Percentiles rank a stretch among this genome's conserved stretches.
Conservation (phyloP, 1,140 invertebrate species). For the Gonatopus flavifemur region DNA sequence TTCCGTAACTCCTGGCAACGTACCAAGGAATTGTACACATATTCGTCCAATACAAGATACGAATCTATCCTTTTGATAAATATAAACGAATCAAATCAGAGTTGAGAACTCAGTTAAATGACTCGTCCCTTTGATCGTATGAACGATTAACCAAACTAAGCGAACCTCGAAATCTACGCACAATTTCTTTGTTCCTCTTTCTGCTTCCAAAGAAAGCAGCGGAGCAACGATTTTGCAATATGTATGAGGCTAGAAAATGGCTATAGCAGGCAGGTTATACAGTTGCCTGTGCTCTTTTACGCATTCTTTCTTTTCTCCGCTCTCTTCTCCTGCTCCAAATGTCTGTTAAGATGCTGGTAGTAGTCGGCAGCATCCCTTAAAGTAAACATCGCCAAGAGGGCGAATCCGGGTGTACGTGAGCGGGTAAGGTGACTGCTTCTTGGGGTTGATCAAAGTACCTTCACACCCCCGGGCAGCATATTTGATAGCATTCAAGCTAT, state of each 20-base stretch:
- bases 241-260: slow-evolving; percentile 15
- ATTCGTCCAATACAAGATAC: too few species aligned
- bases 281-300: too few species aligned
- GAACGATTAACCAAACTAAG: too few species aligned
- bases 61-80: too few species aligned
- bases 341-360: slow-evolving; percentile 49
- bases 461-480: slow-evolving; percentile 49
- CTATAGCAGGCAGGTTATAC: too few species aligned
- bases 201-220: slow-evolving; percentile 4
- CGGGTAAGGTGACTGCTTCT: slow-evolving; percentile 22
- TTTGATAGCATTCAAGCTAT: slow-evolving; percentile 43
- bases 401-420: slow-evolving; percentile 12
- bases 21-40: too few species aligned
- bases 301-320: too few species aligned
- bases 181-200: slow-evolving; percentile 1
- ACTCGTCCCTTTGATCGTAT: slow-evolving; percentile 23
- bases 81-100: too few species aligned
- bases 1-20: background rate
- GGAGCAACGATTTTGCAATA: slow-evolving; percentile 16
- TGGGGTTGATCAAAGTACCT: slow-evolving; percentile 51
- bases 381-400: slow-evolving; percentile 40
- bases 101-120: too few species aligned
- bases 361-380: slow-evolving; percentile 41
- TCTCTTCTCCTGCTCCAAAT: too few species aligned
- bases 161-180: slow-evolving; percentile 11